Evolutionary conservation across 2,113 vertebrate genomes (phyloP).

Genomic region (Delphinus delphis): DNA sequence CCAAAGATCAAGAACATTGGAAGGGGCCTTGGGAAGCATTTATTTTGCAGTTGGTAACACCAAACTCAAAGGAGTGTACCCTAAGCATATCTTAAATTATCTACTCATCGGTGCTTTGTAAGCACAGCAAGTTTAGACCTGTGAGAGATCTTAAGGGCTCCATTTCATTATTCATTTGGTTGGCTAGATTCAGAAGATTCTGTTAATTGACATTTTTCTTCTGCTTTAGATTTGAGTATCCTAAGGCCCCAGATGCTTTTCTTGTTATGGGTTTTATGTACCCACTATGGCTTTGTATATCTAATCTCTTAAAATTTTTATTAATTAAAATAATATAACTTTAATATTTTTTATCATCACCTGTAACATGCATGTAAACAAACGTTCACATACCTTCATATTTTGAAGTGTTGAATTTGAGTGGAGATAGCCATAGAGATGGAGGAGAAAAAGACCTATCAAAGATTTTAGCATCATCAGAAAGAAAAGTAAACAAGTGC

Average conservation of each 20-base stretch:
- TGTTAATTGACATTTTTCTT: background rate
- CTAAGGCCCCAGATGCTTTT: background rate
- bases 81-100: background rate
- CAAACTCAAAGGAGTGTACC: background rate
- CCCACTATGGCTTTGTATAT: background rate
- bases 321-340: background rate
- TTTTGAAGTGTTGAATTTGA: background rate
- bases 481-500: background rate
- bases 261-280: background rate
- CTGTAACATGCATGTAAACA: background rate
- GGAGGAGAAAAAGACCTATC: background rate
- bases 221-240: background rate
- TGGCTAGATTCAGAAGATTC: background rate
- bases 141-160: background rate
- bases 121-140: background rate
- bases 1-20: background rate
- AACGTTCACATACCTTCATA: rapidly evolving
- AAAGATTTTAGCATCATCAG: background rate
- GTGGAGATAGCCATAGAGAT: background rate
- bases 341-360: background rate
- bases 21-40: background rate
- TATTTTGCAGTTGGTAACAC: background rate
- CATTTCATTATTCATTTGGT: background rate
- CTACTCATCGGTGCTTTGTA: background rate
- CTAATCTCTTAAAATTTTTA: background rate